These are phyloP conservation scores for Recurvirostra avosetta DNA, from an alignment of 2,113 vertebrate genomes.

Conservation along the genomic window DNA sequence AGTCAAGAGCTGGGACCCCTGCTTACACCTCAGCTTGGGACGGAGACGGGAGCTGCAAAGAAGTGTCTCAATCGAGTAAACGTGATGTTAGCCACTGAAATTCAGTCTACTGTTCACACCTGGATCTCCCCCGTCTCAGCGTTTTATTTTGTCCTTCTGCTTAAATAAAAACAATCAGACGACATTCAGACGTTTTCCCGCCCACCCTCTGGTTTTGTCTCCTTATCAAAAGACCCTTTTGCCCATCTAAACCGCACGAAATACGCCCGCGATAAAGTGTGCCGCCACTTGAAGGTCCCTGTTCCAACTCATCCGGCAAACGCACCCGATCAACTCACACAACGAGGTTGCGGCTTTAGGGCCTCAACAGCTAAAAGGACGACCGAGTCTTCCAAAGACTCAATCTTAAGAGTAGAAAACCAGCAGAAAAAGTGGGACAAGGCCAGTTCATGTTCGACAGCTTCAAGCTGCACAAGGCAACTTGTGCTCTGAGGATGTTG, in stretches of 20 bases:
- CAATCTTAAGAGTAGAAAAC: neutral
- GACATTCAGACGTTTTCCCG: neutral
- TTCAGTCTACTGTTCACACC: neutral
- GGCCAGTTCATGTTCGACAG: slow-evolving; percentile 63
- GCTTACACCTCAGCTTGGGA: neutral
- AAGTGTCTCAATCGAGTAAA: neutral
- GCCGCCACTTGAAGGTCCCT: neutral
- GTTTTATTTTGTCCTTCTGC: neutral
- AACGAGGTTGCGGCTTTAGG: neutral
- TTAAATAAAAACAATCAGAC: neutral
- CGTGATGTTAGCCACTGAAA: rapidly evolving
- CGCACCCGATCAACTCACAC: neutral
- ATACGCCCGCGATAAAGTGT: rapidly evolving
- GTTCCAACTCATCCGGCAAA: slow-evolving; percentile 33
- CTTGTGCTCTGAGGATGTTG: slow-evolving; percentile 86
- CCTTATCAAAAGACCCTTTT: neutral
- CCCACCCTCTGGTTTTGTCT: neutral
- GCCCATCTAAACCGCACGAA: neutral
- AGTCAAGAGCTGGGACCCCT: neutral
- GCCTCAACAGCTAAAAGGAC: neutral
- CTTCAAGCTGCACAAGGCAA: slow-evolving; percentile 70
- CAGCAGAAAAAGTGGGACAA: slow-evolving; percentile 47
- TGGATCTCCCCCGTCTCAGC: neutral
- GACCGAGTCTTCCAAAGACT: neutral
- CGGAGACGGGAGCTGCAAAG: neutral